phyloP scores from a whole-genome alignment of 2,113 vertebrate species.

The Hippocampus barbouri region DNA sequence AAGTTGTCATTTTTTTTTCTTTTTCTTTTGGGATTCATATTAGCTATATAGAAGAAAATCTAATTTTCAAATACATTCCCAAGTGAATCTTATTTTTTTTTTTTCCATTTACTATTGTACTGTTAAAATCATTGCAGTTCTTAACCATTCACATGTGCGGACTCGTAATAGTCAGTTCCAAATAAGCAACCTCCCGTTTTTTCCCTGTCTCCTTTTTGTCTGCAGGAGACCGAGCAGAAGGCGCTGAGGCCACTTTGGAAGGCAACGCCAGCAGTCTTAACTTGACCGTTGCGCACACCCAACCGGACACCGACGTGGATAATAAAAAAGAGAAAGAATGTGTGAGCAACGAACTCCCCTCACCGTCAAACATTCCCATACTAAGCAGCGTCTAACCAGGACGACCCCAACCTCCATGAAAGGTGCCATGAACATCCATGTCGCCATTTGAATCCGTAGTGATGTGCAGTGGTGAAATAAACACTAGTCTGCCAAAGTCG shows the following conservation, averaged over 20 bases:
- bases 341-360: constrained; percentile 26
- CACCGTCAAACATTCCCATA: constrained; percentile 36
- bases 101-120: no score
- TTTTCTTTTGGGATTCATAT: no score
- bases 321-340: constrained; percentile 35
- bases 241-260: constrained; percentile 62
- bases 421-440: constrained; percentile 5
- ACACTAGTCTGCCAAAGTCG: background rate
- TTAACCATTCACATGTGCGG: no score
- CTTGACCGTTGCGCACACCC: constrained; percentile 44
- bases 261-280: constrained; percentile 58
- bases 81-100: no score
- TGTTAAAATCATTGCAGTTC: no score
- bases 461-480: background rate
- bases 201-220: background rate
- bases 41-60: no score
- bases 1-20: no score
- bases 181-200: no score
- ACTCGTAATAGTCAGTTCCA: no score
- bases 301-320: constrained; percentile 18
- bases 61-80: no score
- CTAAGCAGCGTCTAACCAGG: constrained; percentile 51
- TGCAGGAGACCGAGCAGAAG: constrained; percentile 72
- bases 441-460: constrained; percentile 5
- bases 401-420: background rate